phyloP scores from a whole-genome alignment of 23 tunicate genomes.

The Trididemnum nubilum region DNA sequence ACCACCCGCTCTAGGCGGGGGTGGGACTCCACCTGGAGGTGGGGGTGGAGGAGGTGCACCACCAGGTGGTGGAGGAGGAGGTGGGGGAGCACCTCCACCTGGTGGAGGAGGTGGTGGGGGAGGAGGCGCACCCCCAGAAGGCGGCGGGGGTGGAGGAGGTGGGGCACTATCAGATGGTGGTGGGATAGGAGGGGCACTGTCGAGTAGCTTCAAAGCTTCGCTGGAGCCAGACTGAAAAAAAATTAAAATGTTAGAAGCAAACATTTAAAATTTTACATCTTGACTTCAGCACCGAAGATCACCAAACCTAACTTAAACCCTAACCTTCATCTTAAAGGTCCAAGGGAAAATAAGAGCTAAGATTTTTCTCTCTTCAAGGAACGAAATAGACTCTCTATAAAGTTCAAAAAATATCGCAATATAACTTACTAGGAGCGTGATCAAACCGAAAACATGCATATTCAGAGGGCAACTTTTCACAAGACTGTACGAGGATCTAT shows the following conservation, averaged over 20 bases:
- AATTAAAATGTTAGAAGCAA: background rate
- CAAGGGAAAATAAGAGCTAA: too few species aligned
- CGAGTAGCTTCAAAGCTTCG: background rate
- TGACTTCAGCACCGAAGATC: too few species aligned
- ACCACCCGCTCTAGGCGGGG: constrained; percentile 63
- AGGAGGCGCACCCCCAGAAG: constrained; percentile 41
- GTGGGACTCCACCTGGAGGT: constrained; percentile 59
- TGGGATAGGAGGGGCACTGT: background rate
- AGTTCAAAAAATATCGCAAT: too few species aligned
- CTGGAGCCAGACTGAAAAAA: background rate
- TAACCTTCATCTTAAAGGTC: too few species aligned
- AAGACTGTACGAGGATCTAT: too few species aligned
- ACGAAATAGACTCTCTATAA: too few species aligned
- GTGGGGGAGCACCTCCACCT: constrained; percentile 30
- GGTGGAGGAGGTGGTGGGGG: constrained; percentile 60
- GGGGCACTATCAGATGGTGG: constrained; percentile 8
- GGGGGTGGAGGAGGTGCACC: constrained; percentile 56
- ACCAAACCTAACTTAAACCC: too few species aligned
- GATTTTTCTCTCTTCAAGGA: too few species aligned
- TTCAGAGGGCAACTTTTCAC: too few species aligned
- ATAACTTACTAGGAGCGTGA: too few species aligned
- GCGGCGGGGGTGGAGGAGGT: constrained; percentile 17
- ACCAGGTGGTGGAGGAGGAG: constrained; percentile 65
- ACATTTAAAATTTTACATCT: too few species aligned
- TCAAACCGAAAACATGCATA: too few species aligned